A percentile compares a stretch with the other conserved stretches of the same genome.
These are phyloP conservation scores for Polyergus mexicanus DNA, from an alignment of 1,140 invertebrate genomes.

Conservation along the genomic window DNA sequence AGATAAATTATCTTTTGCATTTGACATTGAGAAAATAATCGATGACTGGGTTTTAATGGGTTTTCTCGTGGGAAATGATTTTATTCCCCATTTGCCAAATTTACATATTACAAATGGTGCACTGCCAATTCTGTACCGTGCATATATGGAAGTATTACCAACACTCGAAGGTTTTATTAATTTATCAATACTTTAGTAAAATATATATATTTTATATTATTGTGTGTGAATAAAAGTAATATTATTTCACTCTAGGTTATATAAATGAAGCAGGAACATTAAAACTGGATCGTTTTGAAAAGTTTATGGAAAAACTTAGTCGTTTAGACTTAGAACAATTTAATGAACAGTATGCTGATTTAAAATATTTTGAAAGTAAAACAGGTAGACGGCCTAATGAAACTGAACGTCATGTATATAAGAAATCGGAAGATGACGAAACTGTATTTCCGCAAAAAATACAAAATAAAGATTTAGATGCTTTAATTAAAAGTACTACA, in stretches of 20 bases:
- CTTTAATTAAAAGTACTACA: conserved; percentile 88
- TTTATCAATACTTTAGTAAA: background rate
- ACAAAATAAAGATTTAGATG: conserved; percentile 87
- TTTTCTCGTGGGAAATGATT: conserved; percentile 98
- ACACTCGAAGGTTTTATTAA: conserved; percentile 91
- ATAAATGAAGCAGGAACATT: conserved; percentile 96
- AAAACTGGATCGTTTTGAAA: conserved; percentile 94
- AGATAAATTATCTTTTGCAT: conserved; percentile 85
- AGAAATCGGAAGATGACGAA: conserved; percentile 69
- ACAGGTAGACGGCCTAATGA: conserved; percentile 87
- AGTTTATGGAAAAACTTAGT: conserved; percentile 93
- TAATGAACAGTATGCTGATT: conserved; percentile 93
- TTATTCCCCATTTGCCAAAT: conserved; percentile 97
- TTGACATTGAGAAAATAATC: conserved; percentile 91
- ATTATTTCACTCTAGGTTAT: conserved; percentile 89
- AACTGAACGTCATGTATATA: conserved; percentile 66
- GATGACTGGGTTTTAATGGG: conserved; percentile 96
- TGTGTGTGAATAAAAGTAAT: conserved; percentile 34
- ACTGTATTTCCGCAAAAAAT: conserved; percentile 56
- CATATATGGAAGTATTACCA: conserved; percentile 95
- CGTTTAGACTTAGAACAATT: conserved; percentile 95
- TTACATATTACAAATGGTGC: conserved; percentile 97
- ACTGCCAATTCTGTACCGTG: conserved; percentile 94
- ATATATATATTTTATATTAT: background rate
- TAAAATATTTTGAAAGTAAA: conserved; percentile 95